Base-by-base conservation (phyloP, 2,113 vertebrate species). In the Oryzias curvinotus region DNA sequence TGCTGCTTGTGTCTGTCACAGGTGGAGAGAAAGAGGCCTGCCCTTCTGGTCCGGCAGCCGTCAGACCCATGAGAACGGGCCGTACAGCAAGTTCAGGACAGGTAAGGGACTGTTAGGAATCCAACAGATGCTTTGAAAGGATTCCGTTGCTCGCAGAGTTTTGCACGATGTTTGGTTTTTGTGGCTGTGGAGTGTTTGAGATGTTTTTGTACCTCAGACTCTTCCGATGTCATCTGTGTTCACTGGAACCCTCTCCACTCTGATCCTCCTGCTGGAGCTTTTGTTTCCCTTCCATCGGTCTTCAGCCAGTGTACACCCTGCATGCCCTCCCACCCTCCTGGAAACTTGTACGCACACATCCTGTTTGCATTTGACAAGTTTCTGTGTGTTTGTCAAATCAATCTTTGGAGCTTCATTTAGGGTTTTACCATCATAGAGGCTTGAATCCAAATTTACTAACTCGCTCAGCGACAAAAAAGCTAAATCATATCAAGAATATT, bases 31-130 rank as follows among this genome's bases (percentile, higher is more conserved):
- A 74, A 65, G 86, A 67, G 91, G 87, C 2, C 83, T 92, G 7
- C 83, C 86, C 15, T 93, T 92, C 86, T 92, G 90, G 81, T 80
- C 82, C 0, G 85, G 88, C 4, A 87, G 75, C 64, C 87, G 85
- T 12, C 69, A 75, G 0, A 56, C 77, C 59, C 65, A 88, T 0
- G 91, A 94, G 49, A 94, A 81, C 0, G 90, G 92, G 48, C 84
- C 82, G 0, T 95, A 95, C 88, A 95, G 93, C 91, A 94, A 93
- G 76, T 94, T 94, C 84, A 89, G 92, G 71, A 94, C 93, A 1
- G 93, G 94, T 94, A 78, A 36, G 26, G 74, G 92, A 10, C 50
- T 13, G 51, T 21, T 10, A 2, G 36, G 12, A 12, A 28, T 28
- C 6, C 26, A 5, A 7, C 26, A 28, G 26, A 28, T 28, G 5